Evolutionary conservation across 2,797 vertebrate genomes (phyloP).

Genomic region (Hippoglossus hippoglossus): DNA sequence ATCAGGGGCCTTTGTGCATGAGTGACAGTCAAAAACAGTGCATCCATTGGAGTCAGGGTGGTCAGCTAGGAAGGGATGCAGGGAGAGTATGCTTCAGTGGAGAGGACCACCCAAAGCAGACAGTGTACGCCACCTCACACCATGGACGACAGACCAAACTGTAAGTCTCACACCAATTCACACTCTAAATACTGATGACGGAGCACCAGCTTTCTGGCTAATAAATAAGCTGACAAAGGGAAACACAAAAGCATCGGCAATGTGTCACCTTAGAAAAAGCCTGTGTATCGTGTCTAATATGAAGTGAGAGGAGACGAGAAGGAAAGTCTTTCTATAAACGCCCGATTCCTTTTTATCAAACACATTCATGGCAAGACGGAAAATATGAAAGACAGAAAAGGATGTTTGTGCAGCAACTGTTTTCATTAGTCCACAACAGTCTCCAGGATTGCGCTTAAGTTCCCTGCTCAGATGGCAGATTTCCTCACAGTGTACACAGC

Average conservation of each 20-base stretch:
- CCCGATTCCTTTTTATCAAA: too few species aligned
- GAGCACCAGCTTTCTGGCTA: constrained; percentile 33
- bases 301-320: constrained; percentile 1
- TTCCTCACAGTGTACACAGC: constrained; percentile 20
- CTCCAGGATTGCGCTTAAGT: constrained; percentile 6
- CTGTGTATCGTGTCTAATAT: background rate
- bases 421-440: constrained; percentile 13
- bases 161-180: constrained; percentile 71
- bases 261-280: constrained; percentile 34
- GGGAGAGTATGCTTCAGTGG: constrained; percentile 57
- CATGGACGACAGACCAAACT: constrained; percentile 72
- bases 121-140: constrained; percentile 59
- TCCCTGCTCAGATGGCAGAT: background rate
- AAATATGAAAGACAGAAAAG: too few species aligned
- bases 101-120: constrained; percentile 84
- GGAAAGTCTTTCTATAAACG: background rate
- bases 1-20: constrained; percentile 75
- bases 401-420: background rate
- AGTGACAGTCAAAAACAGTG: constrained; percentile 78
- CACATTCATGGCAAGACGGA: too few species aligned
- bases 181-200: constrained; percentile 73
- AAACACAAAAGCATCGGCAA: constrained; percentile 43
- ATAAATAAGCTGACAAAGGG: constrained; percentile 44
- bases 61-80: constrained; percentile 73
- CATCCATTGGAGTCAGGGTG: constrained; percentile 80